Percentiles rank a stretch among this genome's conserved stretches.
These are phyloP conservation scores for Sminthurinus aureus DNA, from an alignment of 2,888 invertebrate genomes.

Conservation along the genomic window DNA sequence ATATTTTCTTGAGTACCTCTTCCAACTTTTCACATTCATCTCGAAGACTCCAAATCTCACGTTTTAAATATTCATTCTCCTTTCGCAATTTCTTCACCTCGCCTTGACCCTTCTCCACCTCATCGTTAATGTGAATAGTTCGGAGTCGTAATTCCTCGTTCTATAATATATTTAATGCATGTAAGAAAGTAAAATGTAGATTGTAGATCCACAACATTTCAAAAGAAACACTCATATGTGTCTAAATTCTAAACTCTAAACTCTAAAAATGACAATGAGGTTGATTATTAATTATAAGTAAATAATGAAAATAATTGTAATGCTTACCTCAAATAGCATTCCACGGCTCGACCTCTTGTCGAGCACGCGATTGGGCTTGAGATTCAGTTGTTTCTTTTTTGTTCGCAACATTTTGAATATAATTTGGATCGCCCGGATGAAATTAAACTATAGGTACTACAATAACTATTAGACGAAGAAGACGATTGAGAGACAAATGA, in stretches of 20 bases:
- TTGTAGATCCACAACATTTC: too few species aligned
- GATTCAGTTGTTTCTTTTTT: slow-evolving; percentile 84
- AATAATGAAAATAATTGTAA: too few species aligned
- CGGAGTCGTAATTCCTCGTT: slow-evolving; percentile 88
- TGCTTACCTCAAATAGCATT: slow-evolving; percentile 83
- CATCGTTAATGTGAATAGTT: slow-evolving; percentile 91
- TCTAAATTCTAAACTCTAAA: too few species aligned
- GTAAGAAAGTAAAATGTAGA: too few species aligned
- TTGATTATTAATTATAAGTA: too few species aligned
- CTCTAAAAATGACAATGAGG: too few species aligned
- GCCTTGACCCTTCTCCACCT: slow-evolving; percentile 89
- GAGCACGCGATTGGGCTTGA: slow-evolving; percentile 88
- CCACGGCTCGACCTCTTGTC: slow-evolving; percentile 91
- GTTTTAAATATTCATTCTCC: slow-evolving; percentile 85
- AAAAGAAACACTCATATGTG: too few species aligned
- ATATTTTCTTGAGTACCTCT: slow-evolving; percentile 70
- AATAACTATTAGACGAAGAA: not conserved
- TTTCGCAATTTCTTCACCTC: slow-evolving; percentile 87
- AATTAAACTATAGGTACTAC: too few species aligned
- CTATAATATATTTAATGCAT: slow-evolving; percentile 63
- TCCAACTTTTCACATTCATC: slow-evolving; percentile 90
- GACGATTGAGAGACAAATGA: not conserved
- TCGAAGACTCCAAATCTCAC: slow-evolving; percentile 85
- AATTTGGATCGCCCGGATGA: not conserved
- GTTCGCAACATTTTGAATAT: slow-evolving; percentile 79